These are phyloP conservation scores for Dipodomys spectabilis DNA, from an alignment of 2,113 vertebrate species.

Conservation along the genomic window DNA sequence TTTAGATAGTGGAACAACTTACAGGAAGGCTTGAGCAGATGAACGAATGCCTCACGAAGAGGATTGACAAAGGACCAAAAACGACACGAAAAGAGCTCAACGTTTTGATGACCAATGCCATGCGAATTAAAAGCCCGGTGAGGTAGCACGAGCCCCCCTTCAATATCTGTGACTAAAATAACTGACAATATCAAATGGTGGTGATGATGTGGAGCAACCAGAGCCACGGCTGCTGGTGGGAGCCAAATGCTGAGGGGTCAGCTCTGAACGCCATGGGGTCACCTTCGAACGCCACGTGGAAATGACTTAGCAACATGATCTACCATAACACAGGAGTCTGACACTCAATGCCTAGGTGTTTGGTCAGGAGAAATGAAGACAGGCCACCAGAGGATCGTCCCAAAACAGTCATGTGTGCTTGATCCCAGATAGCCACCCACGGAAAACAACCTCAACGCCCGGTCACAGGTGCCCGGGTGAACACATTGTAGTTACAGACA, in stretches of 20 bases:
- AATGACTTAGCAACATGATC: neutral
- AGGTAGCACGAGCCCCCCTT: rapidly evolving
- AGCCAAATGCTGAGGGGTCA: too few relatives aligned
- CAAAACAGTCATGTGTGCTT: neutral
- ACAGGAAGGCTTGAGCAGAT: neutral
- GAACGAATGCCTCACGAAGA: too few relatives aligned
- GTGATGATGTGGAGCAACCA: neutral
- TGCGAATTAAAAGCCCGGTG: too few relatives aligned
- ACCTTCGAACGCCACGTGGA: neutral
- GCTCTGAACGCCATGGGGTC: rapidly evolving
- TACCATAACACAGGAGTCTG: neutral
- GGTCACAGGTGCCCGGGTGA: rapidly evolving
- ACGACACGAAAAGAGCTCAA: neutral
- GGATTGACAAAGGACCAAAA: neutral
- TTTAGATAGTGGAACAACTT: neutral
- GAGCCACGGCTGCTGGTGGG: rapidly evolving
- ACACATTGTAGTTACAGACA: rapidly evolving
- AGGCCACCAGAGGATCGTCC: neutral
- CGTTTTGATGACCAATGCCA: rapidly evolving
- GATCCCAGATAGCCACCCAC: too few relatives aligned
- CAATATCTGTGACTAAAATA: neutral
- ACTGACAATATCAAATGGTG: neutral
- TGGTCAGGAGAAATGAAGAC: neutral
- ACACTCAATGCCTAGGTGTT: neutral
- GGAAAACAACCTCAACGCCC: neutral